Base-by-base conservation (phyloP, 1,140 invertebrate genomes). In the Bombus turneri region DNA sequence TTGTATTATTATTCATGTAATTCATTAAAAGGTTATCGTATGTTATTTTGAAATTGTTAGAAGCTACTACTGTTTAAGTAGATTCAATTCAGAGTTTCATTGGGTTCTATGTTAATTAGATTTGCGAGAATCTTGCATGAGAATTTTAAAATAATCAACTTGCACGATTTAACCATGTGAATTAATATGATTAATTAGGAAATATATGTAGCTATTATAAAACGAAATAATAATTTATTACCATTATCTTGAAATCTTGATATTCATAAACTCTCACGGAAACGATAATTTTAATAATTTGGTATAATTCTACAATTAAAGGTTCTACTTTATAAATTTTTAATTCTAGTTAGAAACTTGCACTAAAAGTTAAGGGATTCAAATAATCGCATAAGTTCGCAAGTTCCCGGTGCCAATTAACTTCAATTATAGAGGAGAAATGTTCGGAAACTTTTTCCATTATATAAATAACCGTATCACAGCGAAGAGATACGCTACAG, bases 401-500 rank as follows among this genome's bases (percentile, higher is more conserved):
- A 64, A 64, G 28, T 64, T 82, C 3, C 39, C 3, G 31, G 2
- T 28, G n/a, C 18, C n/a, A 73, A 81, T 82, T 82, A 82, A 62
- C 71, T 74, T 82, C n/a, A 39, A 62, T 82, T 39, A 28, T 31
- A 43, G 39, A 5, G 57, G 37, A 74, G 37, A 64, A 43, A n/a
- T 73, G 43, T 43, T 41, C 41, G 39, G 41, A 12, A 82, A 73
- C 57, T 82, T 82, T 82, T 47, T 64, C 43, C 39, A 62, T 41
- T 6, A 10, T 43, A 62, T 41, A 62, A n/a, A 37, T 64, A 39
- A 28, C 15, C n/a, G 28, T n/a, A n/a, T 2, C 25, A 43, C 72
- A 41, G 41, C 25, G 25, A 53, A 37, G 31, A 41, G 1, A 53
- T 53, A 53, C 47, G 47, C 5, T 53, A 53, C 12, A 72, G 10